Evolutionary conservation across 2,113 vertebrate species (phyloP).

Genomic region (Acrocephalus kingi): DNA sequence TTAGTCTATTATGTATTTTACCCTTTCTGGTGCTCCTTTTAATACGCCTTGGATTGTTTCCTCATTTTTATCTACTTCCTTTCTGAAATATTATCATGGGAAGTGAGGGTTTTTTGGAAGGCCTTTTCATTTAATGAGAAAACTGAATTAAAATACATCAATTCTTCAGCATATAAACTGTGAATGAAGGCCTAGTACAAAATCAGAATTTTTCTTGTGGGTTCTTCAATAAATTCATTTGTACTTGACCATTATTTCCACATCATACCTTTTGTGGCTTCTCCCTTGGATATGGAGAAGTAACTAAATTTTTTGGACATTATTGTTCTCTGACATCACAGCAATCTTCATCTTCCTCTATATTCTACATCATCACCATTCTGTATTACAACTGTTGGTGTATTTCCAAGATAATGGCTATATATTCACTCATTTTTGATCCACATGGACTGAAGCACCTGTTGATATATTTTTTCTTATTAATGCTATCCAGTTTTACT

Average conservation of each 20-base stretch:
- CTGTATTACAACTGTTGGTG: not conserved
- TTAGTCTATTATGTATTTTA: slow-evolving; percentile 13
- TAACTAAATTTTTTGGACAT: not conserved
- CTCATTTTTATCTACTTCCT: slow-evolving; percentile 51
- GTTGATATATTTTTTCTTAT: not conserved
- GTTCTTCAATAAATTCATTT: not conserved
- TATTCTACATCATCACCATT: not conserved
- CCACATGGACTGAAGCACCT: not conserved
- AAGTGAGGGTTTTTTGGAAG: not conserved
- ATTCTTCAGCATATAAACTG: not conserved
- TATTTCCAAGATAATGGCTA: not conserved
- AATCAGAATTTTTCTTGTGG: not conserved
- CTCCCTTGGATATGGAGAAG: not conserved
- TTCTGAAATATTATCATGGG: slow-evolving; percentile 8
- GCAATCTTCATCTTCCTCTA: not conserved
- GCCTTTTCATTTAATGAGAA: slow-evolving; percentile 1
- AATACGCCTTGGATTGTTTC: slow-evolving; percentile 51
- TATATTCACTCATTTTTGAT: not conserved
- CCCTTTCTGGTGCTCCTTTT: slow-evolving; percentile 4
- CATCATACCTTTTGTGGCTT: not conserved
- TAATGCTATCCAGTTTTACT: not conserved
- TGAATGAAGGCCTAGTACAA: not conserved
- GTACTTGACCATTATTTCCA: not conserved
- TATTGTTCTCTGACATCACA: not conserved
- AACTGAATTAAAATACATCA: not conserved